phyloP scores from a whole-genome alignment of 1,140 invertebrate species.

The Pogonomyrmex barbatus region DNA sequence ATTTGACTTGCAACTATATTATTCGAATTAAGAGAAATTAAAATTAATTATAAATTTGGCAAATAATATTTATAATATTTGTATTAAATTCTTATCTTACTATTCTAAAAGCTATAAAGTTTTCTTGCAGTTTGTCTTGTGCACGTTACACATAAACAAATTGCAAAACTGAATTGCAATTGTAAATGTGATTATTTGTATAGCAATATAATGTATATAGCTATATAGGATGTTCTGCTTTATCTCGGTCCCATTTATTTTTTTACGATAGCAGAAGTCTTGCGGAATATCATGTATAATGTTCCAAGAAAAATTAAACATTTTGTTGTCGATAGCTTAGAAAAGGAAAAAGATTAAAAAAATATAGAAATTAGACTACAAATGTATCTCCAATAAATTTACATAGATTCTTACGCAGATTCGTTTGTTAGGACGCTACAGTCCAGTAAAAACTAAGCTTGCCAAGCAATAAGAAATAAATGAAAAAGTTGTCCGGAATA shows the following conservation, averaged over 20 bases:
- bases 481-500: conserved; percentile 5
- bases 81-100: no score
- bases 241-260: no score
- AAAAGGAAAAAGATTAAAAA: background rate
- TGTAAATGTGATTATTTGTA: background rate
- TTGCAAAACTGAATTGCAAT: background rate
- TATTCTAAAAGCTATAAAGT: no score
- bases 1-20: no score
- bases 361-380: background rate
- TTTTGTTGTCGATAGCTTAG: background rate
- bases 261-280: no score
- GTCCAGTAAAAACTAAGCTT: conserved; percentile 70
- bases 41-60: no score
- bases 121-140: no score
- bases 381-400: background rate
- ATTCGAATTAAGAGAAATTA: no score
- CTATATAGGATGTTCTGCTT: no score
- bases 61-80: background rate
- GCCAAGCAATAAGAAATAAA: conserved; percentile 30
- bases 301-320: background rate
- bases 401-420: conserved; percentile 49
- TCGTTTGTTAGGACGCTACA: conserved; percentile 74
- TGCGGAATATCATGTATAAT: background rate
- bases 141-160: background rate
- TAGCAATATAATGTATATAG: no score